Evolutionary conservation across 2,113 vertebrate genomes (phyloP), one percentile per base, ranked within the genome.

Genomic region (Ictalurus punctatus): DNA sequence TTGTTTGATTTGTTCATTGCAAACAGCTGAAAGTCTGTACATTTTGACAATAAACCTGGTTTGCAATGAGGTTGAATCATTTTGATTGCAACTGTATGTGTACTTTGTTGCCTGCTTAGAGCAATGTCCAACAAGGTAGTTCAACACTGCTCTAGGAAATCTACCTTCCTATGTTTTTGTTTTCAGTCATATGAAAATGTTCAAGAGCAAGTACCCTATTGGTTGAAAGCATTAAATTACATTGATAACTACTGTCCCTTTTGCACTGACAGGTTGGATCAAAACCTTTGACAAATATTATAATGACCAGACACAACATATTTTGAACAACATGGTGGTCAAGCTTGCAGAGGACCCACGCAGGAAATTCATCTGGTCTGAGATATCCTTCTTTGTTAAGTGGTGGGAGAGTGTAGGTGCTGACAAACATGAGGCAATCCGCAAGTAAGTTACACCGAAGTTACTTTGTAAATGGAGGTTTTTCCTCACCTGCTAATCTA

Each of bases 211-310:
- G 84, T 34, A 30, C 7, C 19, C 2, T 59, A 56, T 23, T 13
- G 16, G 27, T 34, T 84, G 16, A 59, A 69, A 23, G 8, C 76
- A 76, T 23, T 37, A 13, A 54, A 82, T 23, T 61, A 6, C 44
- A 56, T 58, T 52, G 52, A 40, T 48, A 10, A 59, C 27, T 76
- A 56, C 30, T 73, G 58, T 89, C 34, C 21, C 81, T 85, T 87
- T 83, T 90, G 69, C 14, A 54, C 34, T 90, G 23, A 37, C 93
- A 99, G 98, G 98, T 91, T 99, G 98, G 98, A 92, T 99, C 93
- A 99, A 99, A 95, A 99, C 98, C n/a, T 99, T 99, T 48, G 98
- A 99, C 93, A 99, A 99, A 94, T 99, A 99, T 94, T 99, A 97
- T 94, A 94, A 93, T 0, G 98, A 99, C 94, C 98, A 99, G 95